A percentile compares a stretch with the other conserved stretches of the same genome.
Evolutionary conservation across 1,140 invertebrate genomes (phyloP).

Genomic region (Myzus persicae): DNA sequence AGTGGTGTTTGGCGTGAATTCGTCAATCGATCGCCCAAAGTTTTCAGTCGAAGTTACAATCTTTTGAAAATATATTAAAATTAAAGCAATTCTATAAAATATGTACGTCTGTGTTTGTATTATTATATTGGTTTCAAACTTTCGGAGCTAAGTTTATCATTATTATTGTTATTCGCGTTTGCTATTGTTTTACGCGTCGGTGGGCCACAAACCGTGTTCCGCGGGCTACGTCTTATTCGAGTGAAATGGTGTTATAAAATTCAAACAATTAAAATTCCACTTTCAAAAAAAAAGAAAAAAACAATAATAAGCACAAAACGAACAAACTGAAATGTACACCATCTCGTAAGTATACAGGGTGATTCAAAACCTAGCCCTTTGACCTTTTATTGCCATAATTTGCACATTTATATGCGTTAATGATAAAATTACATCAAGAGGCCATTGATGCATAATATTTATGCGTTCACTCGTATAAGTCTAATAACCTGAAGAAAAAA

Average conservation of each 20-base stretch:
- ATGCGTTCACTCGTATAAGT: too few species aligned
- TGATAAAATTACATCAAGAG: too few species aligned
- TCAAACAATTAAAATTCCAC: neutral
- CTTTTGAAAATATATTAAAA: constrained; percentile 13
- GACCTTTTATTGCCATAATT: too few species aligned
- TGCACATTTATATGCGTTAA: too few species aligned
- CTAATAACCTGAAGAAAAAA: too few species aligned
- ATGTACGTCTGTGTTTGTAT: neutral
- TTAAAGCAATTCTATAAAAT: neutral
- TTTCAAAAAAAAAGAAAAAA: neutral
- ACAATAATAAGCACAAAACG: neutral
- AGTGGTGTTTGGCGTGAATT: neutral
- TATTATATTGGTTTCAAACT: neutral
- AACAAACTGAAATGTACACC: neutral
- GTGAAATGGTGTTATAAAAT: neutral
- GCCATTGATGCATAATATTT: too few species aligned
- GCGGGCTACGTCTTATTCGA: neutral
- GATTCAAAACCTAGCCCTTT: too few species aligned
- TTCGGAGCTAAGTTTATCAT: neutral
- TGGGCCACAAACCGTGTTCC: neutral
- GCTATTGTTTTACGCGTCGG: neutral
- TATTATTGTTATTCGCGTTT: neutral
- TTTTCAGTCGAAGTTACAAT: neutral
- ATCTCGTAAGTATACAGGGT: neutral
- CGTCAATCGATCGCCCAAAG: neutral